Evolutionary conservation across 2,113 vertebrate genomes (phyloP).

Genomic region (Ailurus styani): DNA sequence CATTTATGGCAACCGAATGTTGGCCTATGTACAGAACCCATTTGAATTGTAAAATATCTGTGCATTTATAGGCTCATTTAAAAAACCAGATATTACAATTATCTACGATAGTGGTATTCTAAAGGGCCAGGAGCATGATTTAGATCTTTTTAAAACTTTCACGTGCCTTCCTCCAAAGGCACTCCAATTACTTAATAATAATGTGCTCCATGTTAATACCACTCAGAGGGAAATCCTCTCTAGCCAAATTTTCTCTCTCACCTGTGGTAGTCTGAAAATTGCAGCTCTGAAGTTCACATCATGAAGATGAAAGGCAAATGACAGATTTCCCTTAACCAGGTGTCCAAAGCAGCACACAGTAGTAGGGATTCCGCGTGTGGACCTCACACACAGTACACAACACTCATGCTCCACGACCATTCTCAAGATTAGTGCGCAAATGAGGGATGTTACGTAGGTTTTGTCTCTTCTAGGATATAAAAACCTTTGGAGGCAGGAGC

Average conservation of each 20-base stretch:
- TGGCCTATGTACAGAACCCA: background rate
- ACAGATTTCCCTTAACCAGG: background rate
- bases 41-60: background rate
- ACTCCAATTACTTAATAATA: background rate
- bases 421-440: background rate
- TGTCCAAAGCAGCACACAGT: accelerated
- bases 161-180: background rate
- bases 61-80: background rate
- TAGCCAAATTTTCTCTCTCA: background rate
- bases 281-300: background rate
- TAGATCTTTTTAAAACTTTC: background rate
- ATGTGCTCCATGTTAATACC: background rate
- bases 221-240: background rate
- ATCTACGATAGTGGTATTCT: background rate
- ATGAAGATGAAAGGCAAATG: background rate
- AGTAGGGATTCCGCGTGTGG: accelerated
- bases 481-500: background rate
- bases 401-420: background rate
- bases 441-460: background rate
- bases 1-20: background rate
- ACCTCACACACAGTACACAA: too few species aligned
- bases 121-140: background rate
- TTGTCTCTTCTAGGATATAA: background rate
- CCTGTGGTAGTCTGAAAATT: background rate
- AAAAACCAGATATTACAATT: background rate